Evolutionary conservation across 2,797 vertebrate species (phyloP).

Genomic region (Neomorphus geoffroyi): DNA sequence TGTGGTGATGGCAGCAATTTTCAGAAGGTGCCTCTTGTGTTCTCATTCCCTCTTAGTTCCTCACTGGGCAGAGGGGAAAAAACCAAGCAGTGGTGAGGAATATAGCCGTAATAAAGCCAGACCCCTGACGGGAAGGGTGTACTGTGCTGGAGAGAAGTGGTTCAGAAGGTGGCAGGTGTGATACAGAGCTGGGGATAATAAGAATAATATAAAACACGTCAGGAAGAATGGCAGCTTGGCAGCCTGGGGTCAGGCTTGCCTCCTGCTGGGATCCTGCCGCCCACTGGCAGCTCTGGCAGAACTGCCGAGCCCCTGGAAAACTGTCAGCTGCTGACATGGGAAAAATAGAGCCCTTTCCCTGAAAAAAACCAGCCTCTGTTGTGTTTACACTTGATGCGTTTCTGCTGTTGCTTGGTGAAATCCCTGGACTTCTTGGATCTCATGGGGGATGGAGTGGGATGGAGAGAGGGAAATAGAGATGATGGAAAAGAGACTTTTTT

Average conservation of each 20-base stretch:
- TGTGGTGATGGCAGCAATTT: neutral
- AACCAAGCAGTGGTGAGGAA: neutral
- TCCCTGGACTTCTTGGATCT: neutral
- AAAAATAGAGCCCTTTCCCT: neutral
- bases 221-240: neutral
- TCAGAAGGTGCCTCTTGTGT: neutral
- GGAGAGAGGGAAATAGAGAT: neutral
- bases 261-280: neutral
- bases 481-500: neutral
- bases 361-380: fast-evolving
- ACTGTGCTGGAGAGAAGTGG: neutral
- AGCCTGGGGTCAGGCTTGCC: neutral
- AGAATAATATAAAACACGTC: neutral
- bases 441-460: neutral
- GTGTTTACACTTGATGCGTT: neutral
- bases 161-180: neutral
- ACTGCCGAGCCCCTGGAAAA: neutral
- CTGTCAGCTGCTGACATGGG: neutral
- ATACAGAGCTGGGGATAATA: neutral
- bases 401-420: neutral
- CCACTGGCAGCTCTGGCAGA: neutral
- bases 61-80: neutral
- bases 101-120: neutral
- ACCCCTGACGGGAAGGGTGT: neutral
- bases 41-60: neutral